Evolutionary conservation across 1,140 invertebrate species (phyloP), one percentile per base, ranked within the genome.

Genomic region (Lepeophtheirus salmonis): DNA sequence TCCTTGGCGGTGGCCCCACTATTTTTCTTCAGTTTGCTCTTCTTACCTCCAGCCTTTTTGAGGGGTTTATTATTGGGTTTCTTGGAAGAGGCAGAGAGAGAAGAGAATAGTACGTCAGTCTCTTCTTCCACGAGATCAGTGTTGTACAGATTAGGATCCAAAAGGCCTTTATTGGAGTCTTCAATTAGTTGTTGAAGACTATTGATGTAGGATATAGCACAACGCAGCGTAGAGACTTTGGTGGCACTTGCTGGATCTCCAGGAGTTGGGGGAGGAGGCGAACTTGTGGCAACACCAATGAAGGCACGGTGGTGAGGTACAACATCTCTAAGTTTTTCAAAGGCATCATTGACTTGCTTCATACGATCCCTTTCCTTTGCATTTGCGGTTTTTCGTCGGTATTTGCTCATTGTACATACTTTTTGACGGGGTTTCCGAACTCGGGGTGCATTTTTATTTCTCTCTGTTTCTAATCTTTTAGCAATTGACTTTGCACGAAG

Each of bases 341-440:
- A 61, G 50, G 59, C 59, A 20, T 54, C 50, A 23, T 52, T 53
- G 6, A 61, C 59, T 53, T 53, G 14, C 21, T 56, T 23, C 59
- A 61, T 61, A n/a, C 59, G 16, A n/a, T 61, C 50, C 21, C 57
- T 21, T 41, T 61, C 59, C 50, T 53, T 52, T 14, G 59, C 59
- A 61, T 61, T 61, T 18, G 59, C 59, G 13, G 50, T 25, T 23
- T 61, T 61, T 18, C 59, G 2, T 1, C 59, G 17, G 50, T 61
- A 61, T 30, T 61, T 61, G 18, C 17, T 53, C 59, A 61, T 50
- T 2, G 21, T 49, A 13, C 41, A 18, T 2, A 20, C 23, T 12
- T 50, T 59, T 57, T 25, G 20, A 17, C 22, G 55, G 3, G 26
- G 55, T n/a, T 57, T 41, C 25, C 55, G 22, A 12, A 17, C 16